phyloP scores from a whole-genome alignment of 2,888 invertebrate species.

The Pasiphila rectangulata region DNA sequence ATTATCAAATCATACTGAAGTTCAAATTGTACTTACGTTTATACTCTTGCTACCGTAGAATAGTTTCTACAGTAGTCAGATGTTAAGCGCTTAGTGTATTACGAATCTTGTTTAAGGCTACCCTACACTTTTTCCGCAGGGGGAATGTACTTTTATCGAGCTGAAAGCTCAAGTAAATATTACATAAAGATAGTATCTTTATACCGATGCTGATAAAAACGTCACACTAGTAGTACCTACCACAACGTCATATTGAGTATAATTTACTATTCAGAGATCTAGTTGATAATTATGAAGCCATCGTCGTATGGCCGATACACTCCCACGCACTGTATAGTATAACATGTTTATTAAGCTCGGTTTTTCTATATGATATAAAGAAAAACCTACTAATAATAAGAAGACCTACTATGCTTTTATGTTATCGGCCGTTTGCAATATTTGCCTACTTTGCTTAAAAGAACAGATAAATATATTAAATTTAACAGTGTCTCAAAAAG shows the following conservation, averaged over 20 bases:
- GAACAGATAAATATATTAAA: slow-evolving; percentile 4
- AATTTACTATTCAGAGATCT: slow-evolving; percentile 21
- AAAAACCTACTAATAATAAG: too few relatives aligned
- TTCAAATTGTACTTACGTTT: too few relatives aligned
- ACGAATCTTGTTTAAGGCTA: too few relatives aligned
- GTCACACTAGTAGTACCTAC: background rate
- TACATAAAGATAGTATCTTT: background rate
- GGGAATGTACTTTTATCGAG: too few relatives aligned
- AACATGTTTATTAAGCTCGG: slow-evolving; percentile 15
- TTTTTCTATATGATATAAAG: slow-evolving; percentile 15
- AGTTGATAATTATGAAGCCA: slow-evolving; percentile 12
- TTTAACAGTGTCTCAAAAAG: background rate
- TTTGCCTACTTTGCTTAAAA: slow-evolving; percentile 6
- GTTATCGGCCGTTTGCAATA: slow-evolving; percentile 10
- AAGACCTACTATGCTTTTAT: slow-evolving; percentile 10
- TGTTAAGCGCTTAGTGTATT: too few relatives aligned
- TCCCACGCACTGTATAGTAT: slow-evolving; percentile 15
- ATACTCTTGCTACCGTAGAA: too few relatives aligned
- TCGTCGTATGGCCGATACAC: slow-evolving; percentile 8
- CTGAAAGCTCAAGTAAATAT: background rate
- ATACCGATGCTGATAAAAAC: slow-evolving; percentile 7
- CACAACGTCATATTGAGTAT: slow-evolving; percentile 8
- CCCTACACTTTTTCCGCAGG: too few relatives aligned
- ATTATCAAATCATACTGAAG: too few relatives aligned
- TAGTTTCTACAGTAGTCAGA: too few relatives aligned